Conservation (phyloP, 2,797 vertebrate species). For the Ptychadena robeensis region DNA sequence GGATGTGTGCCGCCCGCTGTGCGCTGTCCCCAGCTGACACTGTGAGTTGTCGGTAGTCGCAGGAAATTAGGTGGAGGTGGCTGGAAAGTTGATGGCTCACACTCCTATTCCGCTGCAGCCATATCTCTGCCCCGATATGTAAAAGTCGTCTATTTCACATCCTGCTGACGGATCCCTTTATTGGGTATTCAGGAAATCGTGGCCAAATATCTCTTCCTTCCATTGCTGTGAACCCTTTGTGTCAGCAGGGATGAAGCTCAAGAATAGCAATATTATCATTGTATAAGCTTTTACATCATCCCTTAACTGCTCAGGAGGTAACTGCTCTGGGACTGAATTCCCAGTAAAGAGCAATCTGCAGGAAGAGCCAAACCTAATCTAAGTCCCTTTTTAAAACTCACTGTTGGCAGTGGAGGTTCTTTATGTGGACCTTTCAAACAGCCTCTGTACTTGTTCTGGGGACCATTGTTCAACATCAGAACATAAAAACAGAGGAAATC, state of each 20-base stretch:
- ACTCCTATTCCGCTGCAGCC: constrained; percentile 69
- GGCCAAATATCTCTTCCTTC: constrained; percentile 64
- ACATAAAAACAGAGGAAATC: too few species aligned
- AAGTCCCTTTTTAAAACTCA: too few species aligned
- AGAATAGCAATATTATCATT: not conserved
- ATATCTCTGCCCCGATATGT: constrained; percentile 67
- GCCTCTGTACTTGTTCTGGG: too few species aligned
- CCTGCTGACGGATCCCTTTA: constrained; percentile 80
- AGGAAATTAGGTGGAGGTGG: constrained; percentile 68
- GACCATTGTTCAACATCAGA: too few species aligned
- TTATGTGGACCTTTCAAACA: too few species aligned
- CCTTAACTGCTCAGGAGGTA: not conserved
- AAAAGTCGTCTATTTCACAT: constrained; percentile 70
- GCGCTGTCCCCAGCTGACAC: constrained; percentile 50
- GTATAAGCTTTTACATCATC: not conserved
- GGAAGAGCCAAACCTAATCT: too few species aligned
- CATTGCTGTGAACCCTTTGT: constrained; percentile 60
- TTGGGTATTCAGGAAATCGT: constrained; percentile 69
- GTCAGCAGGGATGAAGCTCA: constrained; percentile 51
- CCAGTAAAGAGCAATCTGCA: not conserved
- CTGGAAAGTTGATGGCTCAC: constrained; percentile 69
- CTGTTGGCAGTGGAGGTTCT: too few species aligned
- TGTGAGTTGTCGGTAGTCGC: constrained; percentile 62
- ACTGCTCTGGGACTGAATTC: not conserved
- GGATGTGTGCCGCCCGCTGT: constrained; percentile 5